Evolutionary conservation across 2,888 invertebrate species (phyloP), one percentile per base, ranked within the genome.

Genomic region (Tachystola acroxantha): DNA sequence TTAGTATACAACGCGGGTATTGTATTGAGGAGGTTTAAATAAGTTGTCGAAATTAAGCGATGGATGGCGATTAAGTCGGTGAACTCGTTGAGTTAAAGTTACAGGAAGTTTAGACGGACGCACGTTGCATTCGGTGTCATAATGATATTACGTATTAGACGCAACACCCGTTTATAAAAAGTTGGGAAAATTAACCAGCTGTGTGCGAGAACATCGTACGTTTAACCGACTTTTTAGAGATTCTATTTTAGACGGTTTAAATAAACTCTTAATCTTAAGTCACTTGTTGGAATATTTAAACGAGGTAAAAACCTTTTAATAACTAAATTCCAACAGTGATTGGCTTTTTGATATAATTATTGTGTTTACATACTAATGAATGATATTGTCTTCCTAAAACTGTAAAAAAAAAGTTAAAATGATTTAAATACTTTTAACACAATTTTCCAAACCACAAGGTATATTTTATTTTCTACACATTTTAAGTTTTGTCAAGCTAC

Each of bases 51-150:
- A 12, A 19, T 16, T 11, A 16, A n/a, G 19, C 10, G 14, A 20
- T 32, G 31, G 10, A 32, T 19, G 4, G 1, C 3, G 14, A n/a
- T 5, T 3, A 3, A n/a, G 16, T 29, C 14, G 29, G 14, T 3
- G 3, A 2, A 11, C 1, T 29, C n/a, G 2, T 24, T 27, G 3
- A 12, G 22, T 13, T 7, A 14, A 10, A 35, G 2, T 13, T 37
- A 26, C 46, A 65, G 67, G 67, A 68, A 66, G 68, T 63, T 28
- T 38, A 44, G 39, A 34, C 39, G 42, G 47, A 50, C 44, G 53
- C 53, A 49, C 57, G 56, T 45, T 50, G 53, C 43, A 37, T 39
- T 51, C 32, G 36, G 39, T 46, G 40, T 50, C 46, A 45, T 55
- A 51, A 52, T 52, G 48, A 50, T 53, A 53, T 60, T 55, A 60